Conservation (phyloP, 2,888 invertebrate genomes). For the Lathronympha strigana region DNA sequence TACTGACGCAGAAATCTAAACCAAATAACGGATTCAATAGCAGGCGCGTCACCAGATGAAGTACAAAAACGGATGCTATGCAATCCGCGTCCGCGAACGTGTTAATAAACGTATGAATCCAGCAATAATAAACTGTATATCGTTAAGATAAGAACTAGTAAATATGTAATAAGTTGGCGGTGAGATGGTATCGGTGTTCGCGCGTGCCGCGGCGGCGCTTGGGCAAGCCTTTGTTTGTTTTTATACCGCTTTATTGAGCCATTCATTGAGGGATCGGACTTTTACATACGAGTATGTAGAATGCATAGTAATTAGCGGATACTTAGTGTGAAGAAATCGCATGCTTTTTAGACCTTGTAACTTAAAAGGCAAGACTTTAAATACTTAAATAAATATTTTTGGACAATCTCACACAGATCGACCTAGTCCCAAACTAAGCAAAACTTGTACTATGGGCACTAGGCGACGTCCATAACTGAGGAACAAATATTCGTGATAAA, state of each 20-base stretch:
- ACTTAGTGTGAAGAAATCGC: conserved; percentile 7
- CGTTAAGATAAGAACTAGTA: background rate
- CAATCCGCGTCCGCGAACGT: too few relatives aligned
- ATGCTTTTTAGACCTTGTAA: background rate
- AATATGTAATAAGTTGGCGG: conserved; percentile 35
- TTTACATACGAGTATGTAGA: conserved; percentile 10
- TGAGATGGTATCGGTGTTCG: conserved; percentile 62
- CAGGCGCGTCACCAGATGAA: too few relatives aligned
- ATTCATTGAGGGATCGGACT: conserved; percentile 51
- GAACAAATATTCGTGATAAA: too few relatives aligned
- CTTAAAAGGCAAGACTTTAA: background rate
- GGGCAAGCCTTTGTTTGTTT: conserved; percentile 68
- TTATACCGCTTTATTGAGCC: conserved; percentile 45
- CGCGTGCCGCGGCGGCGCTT: conserved; percentile 57
- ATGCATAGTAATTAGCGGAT: conserved; percentile 19
- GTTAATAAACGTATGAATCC: background rate
- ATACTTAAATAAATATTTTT: too few relatives aligned
- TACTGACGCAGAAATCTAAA: too few relatives aligned
- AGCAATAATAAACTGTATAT: background rate
- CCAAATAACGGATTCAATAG: too few relatives aligned
- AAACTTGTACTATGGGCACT: too few relatives aligned
- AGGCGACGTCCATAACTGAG: too few relatives aligned
- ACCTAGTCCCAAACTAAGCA: too few relatives aligned
- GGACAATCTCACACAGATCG: too few relatives aligned
- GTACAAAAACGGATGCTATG: too few relatives aligned